Evolutionary conservation across 2,113 vertebrate genomes (phyloP).

Genomic region (Micronycteris hirsuta): DNA sequence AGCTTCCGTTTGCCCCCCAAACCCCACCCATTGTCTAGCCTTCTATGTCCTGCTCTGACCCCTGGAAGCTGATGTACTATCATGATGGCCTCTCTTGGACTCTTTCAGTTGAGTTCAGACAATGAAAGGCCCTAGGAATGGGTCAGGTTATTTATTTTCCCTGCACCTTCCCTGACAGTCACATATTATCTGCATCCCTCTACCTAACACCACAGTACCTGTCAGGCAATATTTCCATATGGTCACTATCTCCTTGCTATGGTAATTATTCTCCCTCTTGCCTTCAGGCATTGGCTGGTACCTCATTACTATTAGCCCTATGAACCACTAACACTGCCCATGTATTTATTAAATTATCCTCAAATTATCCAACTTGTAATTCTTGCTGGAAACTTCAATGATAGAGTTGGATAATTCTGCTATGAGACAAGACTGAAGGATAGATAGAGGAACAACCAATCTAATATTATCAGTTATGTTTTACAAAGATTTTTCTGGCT

Average conservation of each 20-base stretch:
- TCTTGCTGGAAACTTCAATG: not conserved
- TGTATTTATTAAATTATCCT: not conserved
- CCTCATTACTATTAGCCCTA: not conserved
- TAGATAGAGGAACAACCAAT: not conserved
- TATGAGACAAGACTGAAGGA: not conserved
- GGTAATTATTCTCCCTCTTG: not conserved
- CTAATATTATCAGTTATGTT: not conserved
- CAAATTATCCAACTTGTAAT: not conserved
- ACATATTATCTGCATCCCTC: not conserved
- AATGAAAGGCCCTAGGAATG: not conserved
- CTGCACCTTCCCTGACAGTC: not conserved
- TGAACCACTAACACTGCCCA: not conserved
- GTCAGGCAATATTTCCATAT: not conserved
- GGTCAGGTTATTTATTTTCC: not conserved
- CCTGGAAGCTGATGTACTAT: not conserved
- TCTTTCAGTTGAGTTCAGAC: not conserved
- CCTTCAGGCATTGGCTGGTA: not conserved
- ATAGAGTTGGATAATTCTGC: not conserved
- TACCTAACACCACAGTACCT: not conserved
- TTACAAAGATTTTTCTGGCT: not conserved
- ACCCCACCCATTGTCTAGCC: not conserved
- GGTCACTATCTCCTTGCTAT: not conserved
- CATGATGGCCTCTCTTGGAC: not conserved
- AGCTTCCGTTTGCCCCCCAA: not conserved
- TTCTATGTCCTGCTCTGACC: not conserved